Conservation (phyloP, 2,113 vertebrate species). For the Podarcis raffonei region DNA sequence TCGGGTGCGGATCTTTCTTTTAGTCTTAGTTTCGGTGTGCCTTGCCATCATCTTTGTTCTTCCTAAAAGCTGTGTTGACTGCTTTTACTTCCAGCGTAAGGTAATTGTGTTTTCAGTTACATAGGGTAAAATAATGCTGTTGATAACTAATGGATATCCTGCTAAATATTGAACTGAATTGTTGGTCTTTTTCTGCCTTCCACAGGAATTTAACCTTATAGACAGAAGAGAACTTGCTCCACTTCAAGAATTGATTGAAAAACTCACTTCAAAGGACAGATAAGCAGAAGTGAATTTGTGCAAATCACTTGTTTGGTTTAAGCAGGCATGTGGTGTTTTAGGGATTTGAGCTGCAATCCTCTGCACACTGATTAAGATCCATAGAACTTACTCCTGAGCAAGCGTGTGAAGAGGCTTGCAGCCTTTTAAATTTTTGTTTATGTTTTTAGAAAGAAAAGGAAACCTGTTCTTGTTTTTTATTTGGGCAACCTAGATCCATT, state of each 20-base stretch:
- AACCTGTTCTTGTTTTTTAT: slow-evolving; percentile 56
- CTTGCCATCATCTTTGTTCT: background rate
- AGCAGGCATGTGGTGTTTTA: slow-evolving; percentile 62
- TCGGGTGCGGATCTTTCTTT: background rate
- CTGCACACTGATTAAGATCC: background rate
- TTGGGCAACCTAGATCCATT: slow-evolving; percentile 72
- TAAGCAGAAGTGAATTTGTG: slow-evolving; percentile 71
- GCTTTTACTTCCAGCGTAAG: background rate
- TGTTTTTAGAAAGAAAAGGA: slow-evolving; percentile 54
- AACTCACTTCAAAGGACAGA: slow-evolving; percentile 91
- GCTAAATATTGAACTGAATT: slow-evolving; percentile 24
- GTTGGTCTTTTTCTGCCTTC: slow-evolving; percentile 26
- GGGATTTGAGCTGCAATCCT: slow-evolving; percentile 25
- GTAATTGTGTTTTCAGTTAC: background rate
- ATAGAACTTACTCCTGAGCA: slow-evolving; percentile 6
- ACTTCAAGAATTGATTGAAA: slow-evolving; percentile 90
- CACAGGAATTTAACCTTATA: slow-evolving; percentile 89
- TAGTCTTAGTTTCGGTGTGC: background rate
- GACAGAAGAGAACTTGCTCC: slow-evolving; percentile 88
- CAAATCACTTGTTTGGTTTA: slow-evolving; percentile 65
- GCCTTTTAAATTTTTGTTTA: slow-evolving; percentile 55
- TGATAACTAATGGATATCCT: background rate
- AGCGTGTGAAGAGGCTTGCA: slow-evolving; percentile 7
- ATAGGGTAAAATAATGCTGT: background rate
- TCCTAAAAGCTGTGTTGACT: background rate